These are phyloP conservation scores for Notarius quadriscutis DNA, from an alignment of 2,113 vertebrate species.

Conservation along the genomic window DNA sequence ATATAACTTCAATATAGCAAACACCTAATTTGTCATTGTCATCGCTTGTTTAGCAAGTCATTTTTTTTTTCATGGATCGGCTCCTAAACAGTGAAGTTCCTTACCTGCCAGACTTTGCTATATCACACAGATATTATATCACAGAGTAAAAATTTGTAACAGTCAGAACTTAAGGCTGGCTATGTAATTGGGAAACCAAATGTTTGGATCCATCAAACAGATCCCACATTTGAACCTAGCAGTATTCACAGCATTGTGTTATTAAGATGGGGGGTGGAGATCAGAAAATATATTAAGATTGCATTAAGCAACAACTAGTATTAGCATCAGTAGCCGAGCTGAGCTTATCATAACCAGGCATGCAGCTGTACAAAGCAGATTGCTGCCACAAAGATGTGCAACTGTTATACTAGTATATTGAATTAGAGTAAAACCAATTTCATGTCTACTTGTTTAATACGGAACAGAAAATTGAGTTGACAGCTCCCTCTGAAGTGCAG, in stretches of 20 bases:
- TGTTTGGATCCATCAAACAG: not conserved
- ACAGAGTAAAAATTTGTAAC: not conserved
- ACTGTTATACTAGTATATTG: not conserved
- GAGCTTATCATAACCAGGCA: not conserved
- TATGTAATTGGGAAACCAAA: not conserved
- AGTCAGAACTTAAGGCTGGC: not conserved
- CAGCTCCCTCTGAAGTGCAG: not conserved
- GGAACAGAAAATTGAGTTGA: constrained; percentile 42
- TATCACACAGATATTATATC: not conserved
- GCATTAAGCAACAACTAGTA: not conserved
- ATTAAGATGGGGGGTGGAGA: not conserved
- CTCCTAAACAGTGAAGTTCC: not conserved
- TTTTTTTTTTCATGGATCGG: not conserved
- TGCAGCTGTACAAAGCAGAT: not conserved
- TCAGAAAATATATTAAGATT: not conserved
- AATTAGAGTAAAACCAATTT: constrained; percentile 1
- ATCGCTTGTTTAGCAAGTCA: not conserved
- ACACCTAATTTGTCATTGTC: constrained; percentile 4
- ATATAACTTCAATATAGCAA: constrained; percentile 16
- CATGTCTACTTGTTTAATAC: constrained; percentile 61
- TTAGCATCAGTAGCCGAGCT: not conserved
- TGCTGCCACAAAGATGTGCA: not conserved
- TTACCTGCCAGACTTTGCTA: not conserved
- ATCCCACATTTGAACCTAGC: not conserved
- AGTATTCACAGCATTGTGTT: not conserved